Base-by-base conservation (phyloP, 1,140 invertebrate species). In the Oedothorax gibbosus region DNA sequence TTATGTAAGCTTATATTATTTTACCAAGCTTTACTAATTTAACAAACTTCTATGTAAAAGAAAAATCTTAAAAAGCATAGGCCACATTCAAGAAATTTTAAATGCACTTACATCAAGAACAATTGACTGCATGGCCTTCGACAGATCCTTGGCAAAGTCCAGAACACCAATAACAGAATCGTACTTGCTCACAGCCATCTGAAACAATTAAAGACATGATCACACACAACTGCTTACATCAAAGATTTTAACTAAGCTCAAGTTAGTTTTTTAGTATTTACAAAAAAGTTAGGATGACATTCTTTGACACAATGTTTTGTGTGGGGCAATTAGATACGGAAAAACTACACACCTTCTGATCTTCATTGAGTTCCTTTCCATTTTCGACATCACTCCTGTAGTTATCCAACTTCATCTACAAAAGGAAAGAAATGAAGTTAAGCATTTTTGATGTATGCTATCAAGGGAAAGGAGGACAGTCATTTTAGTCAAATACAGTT, bases 171-270 rank as follows among this genome's bases (percentile, higher is more conserved):
- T 89, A 14, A 98, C 96, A 89, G 96, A 94, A 90, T 96, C 95
- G 91, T 96, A 98, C 89, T 96, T 97, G 0, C 93, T 94, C 69
- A 97, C 93, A 53, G 96, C 96, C 88, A 92, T 93, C 90, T 95
- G 94, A 50, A 87, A 87, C 35, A 64, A 21, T 65, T 20, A 68
- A 20, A 66, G 20, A 53, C 7, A 73, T 18, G 53, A 60, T 60
- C n/a, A 60, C 12, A n/a, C n/a, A 60, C n/a, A 14, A 14, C n/a
- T 60, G n/a, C n/a, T 60, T 60, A 5, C 12, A 60, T 14, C 12
- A 3, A 5, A 60, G n/a, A 60, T 60, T 60, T 14, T n/a, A 60
- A 60, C 9, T 60, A 14, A 3, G 57, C 9, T 60, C 0, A 60
- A 14, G 57, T 60, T 8, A 60, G n/a, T 14, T 14, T 14, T 14